These are phyloP conservation scores for Heliconius congener DNA, from an alignment of 1,140 invertebrate species.

Conservation along the genomic window DNA sequence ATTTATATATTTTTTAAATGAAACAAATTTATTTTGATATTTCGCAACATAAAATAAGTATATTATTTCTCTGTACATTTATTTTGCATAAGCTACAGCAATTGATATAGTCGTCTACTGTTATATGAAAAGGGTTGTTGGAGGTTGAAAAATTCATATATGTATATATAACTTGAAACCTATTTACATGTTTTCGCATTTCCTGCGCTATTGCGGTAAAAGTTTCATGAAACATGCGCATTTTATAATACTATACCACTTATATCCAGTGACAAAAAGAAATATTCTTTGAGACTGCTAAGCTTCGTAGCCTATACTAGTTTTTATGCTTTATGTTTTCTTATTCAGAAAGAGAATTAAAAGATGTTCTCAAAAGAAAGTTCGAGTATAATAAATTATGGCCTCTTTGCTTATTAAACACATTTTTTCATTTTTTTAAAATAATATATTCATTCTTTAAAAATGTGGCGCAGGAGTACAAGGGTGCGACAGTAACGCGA, in stretches of 20 bases:
- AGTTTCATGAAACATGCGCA: conserved; percentile 6
- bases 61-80: not conserved
- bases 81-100: conserved; percentile 18
- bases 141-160: conserved; percentile 61
- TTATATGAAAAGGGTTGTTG: conserved; percentile 12
- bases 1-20: not conserved
- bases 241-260: not conserved
- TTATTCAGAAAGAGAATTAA: not conserved
- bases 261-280: not conserved
- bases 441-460: too few species aligned
- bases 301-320: not conserved
- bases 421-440: too few species aligned
- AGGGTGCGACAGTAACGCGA: too few species aligned
- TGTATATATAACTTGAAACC: conserved; percentile 43
- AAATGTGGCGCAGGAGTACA: too few species aligned
- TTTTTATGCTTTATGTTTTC: not conserved
- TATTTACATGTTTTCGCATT: conserved; percentile 44
- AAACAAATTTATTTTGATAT: not conserved
- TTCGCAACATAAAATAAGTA: too few species aligned
- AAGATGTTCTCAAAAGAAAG: too few species aligned
- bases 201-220: conserved; percentile 35
- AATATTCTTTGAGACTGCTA: not conserved
- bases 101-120: conserved; percentile 17
- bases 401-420: too few species aligned
- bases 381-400: too few species aligned